Evolutionary conservation across 2,797 vertebrate genomes (phyloP), one percentile per base, ranked within the genome.

Genomic region (Hafferia zeledoni): DNA sequence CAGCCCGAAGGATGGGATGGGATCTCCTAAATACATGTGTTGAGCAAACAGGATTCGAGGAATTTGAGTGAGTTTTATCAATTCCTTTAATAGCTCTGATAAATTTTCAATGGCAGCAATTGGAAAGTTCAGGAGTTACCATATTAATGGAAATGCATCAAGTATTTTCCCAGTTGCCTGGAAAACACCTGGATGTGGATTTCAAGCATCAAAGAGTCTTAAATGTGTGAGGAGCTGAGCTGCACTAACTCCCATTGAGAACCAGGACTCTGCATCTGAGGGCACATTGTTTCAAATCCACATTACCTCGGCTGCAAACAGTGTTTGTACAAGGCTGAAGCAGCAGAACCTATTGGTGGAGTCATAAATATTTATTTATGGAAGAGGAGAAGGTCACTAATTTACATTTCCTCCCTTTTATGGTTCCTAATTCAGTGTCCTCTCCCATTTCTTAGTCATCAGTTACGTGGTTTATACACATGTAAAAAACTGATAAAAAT

Each of bases 51-150:
- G 19, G 35, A 79, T n/a, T 33, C 0, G 1, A 64, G 86, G 86
- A 71, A 64, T 77, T 39, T 22, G 27, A 47, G 22, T 0, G 0
- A 15, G 17, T 49, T 41, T 39, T 24, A 60, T 6, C 0, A 0
- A 19, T 79, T 87, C 39, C 10, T 56, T 72, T 67, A 60, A 31
- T 14, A 63, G 14, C 25, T 76, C 5, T 2, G 67, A 57, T 56
- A 67, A 52, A 77, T 79, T 44, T 28, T 69, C 30, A 31, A 1
- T 41, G 37, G 33, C 52, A 72, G 46, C 27, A 43, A 47, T n/a
- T 7, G 15, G 68, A 80, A 61, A 85, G 8, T 28, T 53, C 18
- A 43, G 74, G 52, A n/a, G 67, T 31, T 7, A 10, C 27, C 33
- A 41, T 11, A 33, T 23, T 41, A 43, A 72, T 35, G 49, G 25